A percentile compares a stretch with the other conserved stretches of the same genome.
Evolutionary conservation across 2,888 invertebrate species (phyloP).

Genomic region (Orthonevra nobilis): DNA sequence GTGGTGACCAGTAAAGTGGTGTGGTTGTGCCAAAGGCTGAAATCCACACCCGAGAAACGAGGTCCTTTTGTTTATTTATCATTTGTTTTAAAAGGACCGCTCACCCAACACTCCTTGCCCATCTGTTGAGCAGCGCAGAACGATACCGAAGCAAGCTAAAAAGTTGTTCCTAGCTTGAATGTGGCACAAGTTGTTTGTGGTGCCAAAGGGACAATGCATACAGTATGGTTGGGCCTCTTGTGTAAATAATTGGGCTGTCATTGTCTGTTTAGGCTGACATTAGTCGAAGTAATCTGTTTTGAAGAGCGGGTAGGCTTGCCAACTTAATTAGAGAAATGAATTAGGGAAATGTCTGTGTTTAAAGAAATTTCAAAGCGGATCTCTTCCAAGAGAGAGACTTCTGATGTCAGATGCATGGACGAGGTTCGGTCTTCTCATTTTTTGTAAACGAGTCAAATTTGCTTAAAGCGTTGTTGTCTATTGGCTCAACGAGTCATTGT

Average conservation of each 20-base stretch:
- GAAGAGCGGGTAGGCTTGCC: too few relatives aligned
- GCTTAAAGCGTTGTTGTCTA: too few relatives aligned
- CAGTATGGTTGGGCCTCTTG: conserved; percentile 51
- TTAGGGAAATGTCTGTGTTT: too few relatives aligned
- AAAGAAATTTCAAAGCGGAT: too few relatives aligned
- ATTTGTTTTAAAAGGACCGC: conserved; percentile 45
- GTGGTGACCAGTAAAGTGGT: conserved; percentile 13
- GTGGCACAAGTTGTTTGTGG: conserved; percentile 32
- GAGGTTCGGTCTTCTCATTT: too few relatives aligned
- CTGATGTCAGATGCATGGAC: too few relatives aligned
- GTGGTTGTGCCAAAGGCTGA: conserved; percentile 5
- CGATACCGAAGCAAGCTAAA: neutral
- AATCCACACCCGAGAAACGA: conserved; percentile 11
- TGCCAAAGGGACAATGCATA: conserved; percentile 19
- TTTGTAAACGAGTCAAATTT: too few relatives aligned
- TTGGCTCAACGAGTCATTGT: too few relatives aligned
- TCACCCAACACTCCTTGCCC: neutral
- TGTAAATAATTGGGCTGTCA: conserved; percentile 68
- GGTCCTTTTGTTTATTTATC: conserved; percentile 63
- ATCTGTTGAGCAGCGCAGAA: too few relatives aligned
- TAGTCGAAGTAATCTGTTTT: conserved; percentile 18
- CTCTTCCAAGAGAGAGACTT: too few relatives aligned
- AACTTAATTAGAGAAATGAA: too few relatives aligned
- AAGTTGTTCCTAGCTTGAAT: conserved; percentile 40
- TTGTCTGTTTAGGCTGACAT: conserved; percentile 58